Conservation (phyloP, 1,140 invertebrate species). For the Harlomillsia oculata region DNA sequence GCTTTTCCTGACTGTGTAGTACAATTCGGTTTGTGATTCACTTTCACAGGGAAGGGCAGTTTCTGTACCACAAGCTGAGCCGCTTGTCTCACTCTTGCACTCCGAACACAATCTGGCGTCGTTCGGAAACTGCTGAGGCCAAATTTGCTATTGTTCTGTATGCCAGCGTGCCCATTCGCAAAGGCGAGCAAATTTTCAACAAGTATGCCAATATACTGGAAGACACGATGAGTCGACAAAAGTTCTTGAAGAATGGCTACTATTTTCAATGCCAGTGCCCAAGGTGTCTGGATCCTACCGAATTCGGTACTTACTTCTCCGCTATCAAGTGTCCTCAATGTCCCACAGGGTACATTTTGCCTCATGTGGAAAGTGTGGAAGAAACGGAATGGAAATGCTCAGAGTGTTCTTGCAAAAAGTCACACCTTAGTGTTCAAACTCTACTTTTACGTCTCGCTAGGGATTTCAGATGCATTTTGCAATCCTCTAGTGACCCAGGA, state of each 20-base stretch:
- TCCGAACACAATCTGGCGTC: slow-evolving; percentile 50
- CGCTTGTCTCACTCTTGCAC: slow-evolving; percentile 47
- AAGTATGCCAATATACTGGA: slow-evolving; percentile 62
- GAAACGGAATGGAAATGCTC: slow-evolving; percentile 19
- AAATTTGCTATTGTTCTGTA: slow-evolving; percentile 52
- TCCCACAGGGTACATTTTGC: slow-evolving; percentile 11
- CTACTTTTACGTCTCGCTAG: background rate
- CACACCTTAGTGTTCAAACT: background rate
- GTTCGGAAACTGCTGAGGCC: slow-evolving; percentile 40
- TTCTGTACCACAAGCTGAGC: slow-evolving; percentile 43
- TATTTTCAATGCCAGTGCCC: slow-evolving; percentile 59
- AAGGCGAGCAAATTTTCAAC: slow-evolving; percentile 64
- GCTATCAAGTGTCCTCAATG: slow-evolving; percentile 56
- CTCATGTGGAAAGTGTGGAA: slow-evolving; percentile 2
- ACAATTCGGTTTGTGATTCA: slow-evolving; percentile 24
- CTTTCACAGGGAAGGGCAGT: slow-evolving; percentile 37
- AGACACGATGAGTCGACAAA: slow-evolving; percentile 53
- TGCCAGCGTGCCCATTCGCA: slow-evolving; percentile 48
- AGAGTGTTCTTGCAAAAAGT: slow-evolving; percentile 1
- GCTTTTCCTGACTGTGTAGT: slow-evolving; percentile 7
- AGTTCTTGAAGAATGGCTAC: slow-evolving; percentile 58
- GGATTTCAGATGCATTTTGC: background rate
- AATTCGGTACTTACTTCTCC: slow-evolving; percentile 57
- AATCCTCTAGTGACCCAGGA: background rate
- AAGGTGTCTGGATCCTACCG: slow-evolving; percentile 55